Evolutionary conservation across 2,113 vertebrate species (phyloP), one percentile per base, ranked within the genome.

Genomic region (Rhodinocichla rosea): DNA sequence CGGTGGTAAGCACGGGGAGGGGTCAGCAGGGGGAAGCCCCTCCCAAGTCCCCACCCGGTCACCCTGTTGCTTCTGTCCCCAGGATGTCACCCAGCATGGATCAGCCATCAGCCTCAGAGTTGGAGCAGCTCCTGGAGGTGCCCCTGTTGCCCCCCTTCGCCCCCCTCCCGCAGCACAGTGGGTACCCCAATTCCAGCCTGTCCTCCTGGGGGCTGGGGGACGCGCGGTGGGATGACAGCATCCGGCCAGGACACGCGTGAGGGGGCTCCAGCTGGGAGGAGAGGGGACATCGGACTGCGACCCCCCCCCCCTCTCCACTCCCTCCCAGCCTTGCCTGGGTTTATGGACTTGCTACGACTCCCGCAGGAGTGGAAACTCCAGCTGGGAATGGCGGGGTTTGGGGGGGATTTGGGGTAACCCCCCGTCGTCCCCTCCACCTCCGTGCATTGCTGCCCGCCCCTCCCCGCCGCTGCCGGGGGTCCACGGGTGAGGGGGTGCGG

Each of bases 181-280:
- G 27, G 28, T 91, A 76, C 93, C 76, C 95, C 71, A 53, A 11
- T 23, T 55, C 92, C 74, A 63, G 6, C 6, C 4, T 79, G 8
- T 22, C 95, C 13, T 39, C 60, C 88, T 94, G 93, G 73, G 84
- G 84, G 8, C 52, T 63, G 76, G 84, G 67, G 57, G 95, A 94
- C 13, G 7, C 83, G 1, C 92, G 75, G 5, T 92, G 95, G 95
- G 95, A 95, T 3, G 95, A 95, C 79, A 82, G 55, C 6, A 15
- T 73, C 39, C 90, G 95, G 44, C 94, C 94, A 0, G 83, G 94
- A 42, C 94, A 95, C 2, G 50, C 45, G 0, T 92, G 92, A 94
- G 44, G n/a, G 8, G 64, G 44, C 39, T 24, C 26, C 50, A 15
- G 60, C 4, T 7, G 28, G 9, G 21, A 23, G 56, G 35, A 15